phyloP scores from a whole-genome alignment of 2,113 vertebrate genomes.

The Geococcyx californianus region DNA sequence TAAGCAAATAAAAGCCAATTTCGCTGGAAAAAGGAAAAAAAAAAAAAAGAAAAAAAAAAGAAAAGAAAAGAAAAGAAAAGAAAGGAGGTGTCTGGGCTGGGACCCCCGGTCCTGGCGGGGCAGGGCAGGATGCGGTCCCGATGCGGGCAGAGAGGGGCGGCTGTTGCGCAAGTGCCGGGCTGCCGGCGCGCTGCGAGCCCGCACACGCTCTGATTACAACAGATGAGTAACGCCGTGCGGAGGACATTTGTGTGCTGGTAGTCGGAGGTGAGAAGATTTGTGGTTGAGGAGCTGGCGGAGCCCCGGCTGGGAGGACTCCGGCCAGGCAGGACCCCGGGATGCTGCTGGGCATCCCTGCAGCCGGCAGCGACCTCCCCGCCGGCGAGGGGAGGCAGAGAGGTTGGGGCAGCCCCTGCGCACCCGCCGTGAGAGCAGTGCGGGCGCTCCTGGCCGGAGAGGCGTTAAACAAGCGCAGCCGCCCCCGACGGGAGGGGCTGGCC shows the following conservation, averaged over 20 bases:
- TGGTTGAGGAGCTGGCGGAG: neutral
- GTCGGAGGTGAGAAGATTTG: neutral
- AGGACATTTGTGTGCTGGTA: conserved; percentile 24
- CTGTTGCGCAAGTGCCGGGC: conserved; percentile 9
- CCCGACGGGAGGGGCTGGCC: neutral
- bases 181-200: conserved; percentile 24
- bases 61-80: neutral
- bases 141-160: neutral
- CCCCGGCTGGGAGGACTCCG: neutral
- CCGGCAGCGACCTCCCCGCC: neutral
- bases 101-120: neutral
- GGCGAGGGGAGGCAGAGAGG: neutral
- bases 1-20: conserved; percentile 71
- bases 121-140: neutral
- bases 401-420: neutral
- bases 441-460: too few species aligned
- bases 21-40: neutral
- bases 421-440: too few species aligned
- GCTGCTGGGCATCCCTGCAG: neutral
- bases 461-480: neutral
- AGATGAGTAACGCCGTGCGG: conserved; percentile 53
- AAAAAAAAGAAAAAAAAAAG: too few species aligned
- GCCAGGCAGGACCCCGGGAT: neutral
- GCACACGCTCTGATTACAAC: conserved; percentile 59
- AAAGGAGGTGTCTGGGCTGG: conserved; percentile 53